phyloP scores from a whole-genome alignment of 1,140 invertebrate genomes.

The Trachymyrmex cornetzi region DNA sequence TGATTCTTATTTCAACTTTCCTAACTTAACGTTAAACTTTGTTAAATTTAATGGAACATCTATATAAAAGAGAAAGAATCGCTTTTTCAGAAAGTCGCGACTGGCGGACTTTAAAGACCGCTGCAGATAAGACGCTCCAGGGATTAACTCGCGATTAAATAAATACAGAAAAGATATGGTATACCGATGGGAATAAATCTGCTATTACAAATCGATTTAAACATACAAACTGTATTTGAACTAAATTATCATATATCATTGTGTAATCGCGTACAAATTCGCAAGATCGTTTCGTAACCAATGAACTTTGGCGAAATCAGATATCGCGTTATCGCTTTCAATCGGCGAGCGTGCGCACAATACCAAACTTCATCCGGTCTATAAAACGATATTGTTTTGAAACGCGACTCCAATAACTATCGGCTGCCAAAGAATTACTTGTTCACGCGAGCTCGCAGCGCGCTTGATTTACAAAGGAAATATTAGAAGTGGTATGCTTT shows the following conservation, averaged over 20 bases:
- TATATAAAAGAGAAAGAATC: not conserved
- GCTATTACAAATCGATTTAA: not conserved
- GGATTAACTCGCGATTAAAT: slow-evolving; percentile 17
- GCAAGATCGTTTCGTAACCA: not conserved
- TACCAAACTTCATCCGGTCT: not conserved
- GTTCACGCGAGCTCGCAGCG: slow-evolving; percentile 22
- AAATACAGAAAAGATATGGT: not conserved
- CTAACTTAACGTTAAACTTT: not conserved
- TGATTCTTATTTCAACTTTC: not conserved
- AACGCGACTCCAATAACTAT: slow-evolving; percentile 46
- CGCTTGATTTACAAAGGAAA: slow-evolving; percentile 60
- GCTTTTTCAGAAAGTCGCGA: not conserved
- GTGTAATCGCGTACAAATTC: not conserved
- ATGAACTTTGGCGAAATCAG: not conserved
- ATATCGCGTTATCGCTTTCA: not conserved
- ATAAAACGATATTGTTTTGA: slow-evolving; percentile 43
- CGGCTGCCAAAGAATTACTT: slow-evolving; percentile 41
- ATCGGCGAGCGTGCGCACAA: not conserved
- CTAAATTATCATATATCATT: not conserved
- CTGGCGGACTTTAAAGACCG: not conserved
- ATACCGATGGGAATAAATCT: no score
- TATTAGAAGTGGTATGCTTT: slow-evolving; percentile 44
- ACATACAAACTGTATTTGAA: not conserved
- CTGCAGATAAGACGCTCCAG: not conserved
- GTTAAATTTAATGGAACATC: not conserved